Evolutionary conservation across 2,797 vertebrate genomes (phyloP).

Genomic region (Arrhamphus sclerolepis): DNA sequence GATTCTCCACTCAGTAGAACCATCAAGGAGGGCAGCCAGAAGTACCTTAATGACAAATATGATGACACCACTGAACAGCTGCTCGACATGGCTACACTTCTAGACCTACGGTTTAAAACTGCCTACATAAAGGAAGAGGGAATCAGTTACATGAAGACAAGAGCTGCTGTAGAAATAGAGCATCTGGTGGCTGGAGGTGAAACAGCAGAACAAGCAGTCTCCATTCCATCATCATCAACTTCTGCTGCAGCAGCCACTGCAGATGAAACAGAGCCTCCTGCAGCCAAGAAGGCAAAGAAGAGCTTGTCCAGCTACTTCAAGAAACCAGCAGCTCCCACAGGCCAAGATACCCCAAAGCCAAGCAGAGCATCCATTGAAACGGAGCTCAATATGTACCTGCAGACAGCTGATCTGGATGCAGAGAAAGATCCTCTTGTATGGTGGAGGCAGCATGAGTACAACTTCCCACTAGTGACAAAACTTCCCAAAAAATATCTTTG

Average conservation of each 20-base stretch:
- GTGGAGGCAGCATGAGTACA: neutral
- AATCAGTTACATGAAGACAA: neutral
- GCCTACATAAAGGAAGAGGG: too few relatives aligned
- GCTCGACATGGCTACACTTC: neutral
- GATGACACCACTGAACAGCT: neutral
- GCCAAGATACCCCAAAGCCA: neutral
- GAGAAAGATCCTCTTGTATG: neutral
- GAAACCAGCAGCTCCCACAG: neutral
- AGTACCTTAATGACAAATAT: neutral
- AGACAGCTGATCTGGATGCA: neutral
- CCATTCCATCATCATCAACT: too few relatives aligned
- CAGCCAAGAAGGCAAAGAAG: neutral
- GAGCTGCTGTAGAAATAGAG: neutral
- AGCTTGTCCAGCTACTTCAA: too few relatives aligned
- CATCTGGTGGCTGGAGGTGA: neutral
- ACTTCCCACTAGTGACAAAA: neutral
- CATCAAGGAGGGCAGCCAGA: neutral
- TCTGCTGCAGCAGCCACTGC: too few relatives aligned
- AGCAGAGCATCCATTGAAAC: neutral
- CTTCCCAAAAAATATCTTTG: neutral
- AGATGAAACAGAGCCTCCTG: neutral
- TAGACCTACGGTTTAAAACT: neutral
- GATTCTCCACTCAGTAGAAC: neutral
- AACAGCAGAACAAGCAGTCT: too few relatives aligned
- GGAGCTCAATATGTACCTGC: neutral